Base-by-base conservation (phyloP, 2,113 vertebrate genomes). In the Panthera tigris region DNA sequence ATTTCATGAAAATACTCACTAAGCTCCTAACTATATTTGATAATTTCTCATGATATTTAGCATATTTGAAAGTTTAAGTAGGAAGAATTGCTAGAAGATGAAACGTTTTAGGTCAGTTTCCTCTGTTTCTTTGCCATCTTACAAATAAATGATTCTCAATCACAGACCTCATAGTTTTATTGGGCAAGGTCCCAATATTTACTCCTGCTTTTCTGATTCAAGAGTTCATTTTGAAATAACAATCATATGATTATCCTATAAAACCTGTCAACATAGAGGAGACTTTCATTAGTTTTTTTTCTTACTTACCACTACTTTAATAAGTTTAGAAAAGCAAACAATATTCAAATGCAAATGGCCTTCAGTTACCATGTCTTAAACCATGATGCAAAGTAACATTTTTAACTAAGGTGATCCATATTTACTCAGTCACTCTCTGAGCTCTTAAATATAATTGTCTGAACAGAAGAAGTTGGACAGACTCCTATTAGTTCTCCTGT, bases 141-240 rank as follows among this genome's bases (percentile, higher is more conserved):
- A 90, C 19, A 79, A 69, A 68, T 45, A 94, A 65, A n/a, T 78
- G 61, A 73, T 23, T 80, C 39, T 65, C 3, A 83, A 18, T 71
- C 11, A 48, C 41, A 91, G 81, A 73, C 10, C 1, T 76, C 45
- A 18, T 1, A 65, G 9, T 52, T 92, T 76, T 92, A 33, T 16
- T 27, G 6, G 19, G 45, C 39, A 81, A 91, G n/a, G 15, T 66
- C 12, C 10, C 63, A 93, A 65, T 84, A 39, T 92, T 96, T 95
- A 89, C 15, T 36, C 21, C 68, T 13, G 16, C 7, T 90, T 89
- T 91, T 25, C 36, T 90, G 78, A 86, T 45, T 69, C 14, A 87
- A 90, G 57, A 79, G 61, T 86, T 91, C 86, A 92, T 90, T 95
- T 81, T 96, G 29, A 12, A 89, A 92, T 61, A 74, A 84, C 52